These are phyloP conservation scores for Morbakka virulenta DNA, from an alignment of 30 jellyfish, hydroid and myxozoan genomes.

Conservation along the genomic window DNA sequence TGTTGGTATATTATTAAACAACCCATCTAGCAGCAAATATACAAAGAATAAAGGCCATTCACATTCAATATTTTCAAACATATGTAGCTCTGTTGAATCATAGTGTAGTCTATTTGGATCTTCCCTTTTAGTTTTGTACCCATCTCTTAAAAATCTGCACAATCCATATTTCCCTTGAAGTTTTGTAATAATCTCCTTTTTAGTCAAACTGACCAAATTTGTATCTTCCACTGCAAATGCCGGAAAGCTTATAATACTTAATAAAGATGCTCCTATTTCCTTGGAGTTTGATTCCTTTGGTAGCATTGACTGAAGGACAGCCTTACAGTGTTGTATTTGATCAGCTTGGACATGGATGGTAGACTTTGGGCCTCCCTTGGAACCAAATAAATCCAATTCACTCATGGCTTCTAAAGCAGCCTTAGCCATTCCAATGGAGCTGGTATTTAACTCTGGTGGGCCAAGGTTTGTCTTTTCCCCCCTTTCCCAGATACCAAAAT, in stretches of 20 bases:
- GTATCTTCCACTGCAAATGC: conserved; percentile 97
- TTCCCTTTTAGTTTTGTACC: conserved; percentile 87
- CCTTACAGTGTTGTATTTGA: conserved; percentile 95
- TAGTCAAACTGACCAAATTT: conserved; percentile 65
- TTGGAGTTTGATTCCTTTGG: conserved; percentile 95
- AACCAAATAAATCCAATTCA: conserved; percentile 92
- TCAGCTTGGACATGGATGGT: conserved; percentile 98
- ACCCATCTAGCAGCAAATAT: conserved; percentile 83
- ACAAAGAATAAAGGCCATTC: conserved; percentile 99
- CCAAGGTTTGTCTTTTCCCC: conserved; percentile 95
- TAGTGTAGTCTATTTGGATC: conserved; percentile 88
- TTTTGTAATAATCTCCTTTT: conserved; percentile 65
- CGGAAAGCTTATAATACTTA: conserved; percentile 87
- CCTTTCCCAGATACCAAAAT: conserved; percentile 90
- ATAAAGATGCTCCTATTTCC: conserved; percentile 92
- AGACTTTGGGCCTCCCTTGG: conserved; percentile 96
- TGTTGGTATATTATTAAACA: conserved; percentile 64
- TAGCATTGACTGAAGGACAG: conserved; percentile 87
- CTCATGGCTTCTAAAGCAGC: conserved; percentile 99
- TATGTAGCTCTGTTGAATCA: conserved; percentile 90
- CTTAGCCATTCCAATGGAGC: conserved; percentile 99
- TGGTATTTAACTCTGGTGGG: conserved; percentile 86
- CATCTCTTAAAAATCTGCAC: conserved; percentile 95
- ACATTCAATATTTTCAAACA: conserved; percentile 94
- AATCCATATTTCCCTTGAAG: conserved; percentile 93